Evolutionary conservation across 2,888 invertebrate species (phyloP).

Genomic region (Parelbella ahira): DNA sequence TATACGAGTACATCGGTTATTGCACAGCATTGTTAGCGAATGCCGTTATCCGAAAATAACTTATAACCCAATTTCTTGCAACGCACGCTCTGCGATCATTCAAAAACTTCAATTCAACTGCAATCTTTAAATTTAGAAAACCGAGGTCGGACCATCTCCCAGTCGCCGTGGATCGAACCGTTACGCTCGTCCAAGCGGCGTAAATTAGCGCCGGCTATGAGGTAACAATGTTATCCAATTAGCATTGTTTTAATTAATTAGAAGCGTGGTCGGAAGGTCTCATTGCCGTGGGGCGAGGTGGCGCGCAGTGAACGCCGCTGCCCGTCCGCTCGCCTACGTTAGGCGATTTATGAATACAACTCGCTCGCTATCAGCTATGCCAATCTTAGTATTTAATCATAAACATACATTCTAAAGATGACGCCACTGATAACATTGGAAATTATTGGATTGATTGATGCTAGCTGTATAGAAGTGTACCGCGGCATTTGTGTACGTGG

Average conservation of each 20-base stretch:
- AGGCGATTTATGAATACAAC: conserved; percentile 18
- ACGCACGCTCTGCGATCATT: no score
- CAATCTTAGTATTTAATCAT: conserved; percentile 9
- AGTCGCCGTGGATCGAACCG: no score
- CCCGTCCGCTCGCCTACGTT: conserved; percentile 28
- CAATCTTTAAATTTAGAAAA: conserved; percentile 6
- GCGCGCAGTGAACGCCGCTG: conserved; percentile 25
- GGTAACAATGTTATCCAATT: conserved; percentile 33
- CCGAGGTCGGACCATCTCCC: conserved; percentile 4
- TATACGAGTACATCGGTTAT: no score
- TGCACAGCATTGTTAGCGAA: no score
- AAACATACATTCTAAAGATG: no score
- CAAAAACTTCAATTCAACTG: no score
- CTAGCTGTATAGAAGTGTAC: no score
- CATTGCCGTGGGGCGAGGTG: conserved; percentile 34
- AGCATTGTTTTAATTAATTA: conserved; percentile 32
- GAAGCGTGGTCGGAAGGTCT: conserved; percentile 40
- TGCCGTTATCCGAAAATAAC: no score
- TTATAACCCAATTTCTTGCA: no score
- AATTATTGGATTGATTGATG: no score
- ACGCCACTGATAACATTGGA: no score
- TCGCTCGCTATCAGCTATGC: conserved; percentile 15
- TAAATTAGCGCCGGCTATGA: conserved; percentile 8
- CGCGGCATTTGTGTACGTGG: no score
- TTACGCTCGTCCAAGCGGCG: conserved; percentile 1